Evolutionary conservation across 2,888 invertebrate genomes (phyloP), one percentile per base, ranked within the genome.

Genomic region (Chrysolina americana): DNA sequence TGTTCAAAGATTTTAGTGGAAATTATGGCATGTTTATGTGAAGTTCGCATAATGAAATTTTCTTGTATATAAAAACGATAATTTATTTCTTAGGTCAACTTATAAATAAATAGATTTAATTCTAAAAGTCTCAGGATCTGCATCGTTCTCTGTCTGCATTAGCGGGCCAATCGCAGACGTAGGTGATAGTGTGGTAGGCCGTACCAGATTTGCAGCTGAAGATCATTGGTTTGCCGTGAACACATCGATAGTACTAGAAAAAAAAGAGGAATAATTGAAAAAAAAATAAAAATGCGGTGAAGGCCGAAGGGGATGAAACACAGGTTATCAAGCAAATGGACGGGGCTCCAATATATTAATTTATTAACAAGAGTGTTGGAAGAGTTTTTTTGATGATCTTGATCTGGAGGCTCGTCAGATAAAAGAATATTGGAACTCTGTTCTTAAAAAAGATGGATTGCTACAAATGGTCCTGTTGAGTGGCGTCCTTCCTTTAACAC

Each of bases 221-320:
- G 80, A 92, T 92, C 65, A 93, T 88, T 4, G 93, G 92, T 83
- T 93, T 92, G 6, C 94, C 95, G 85, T 95, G 93, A 23, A 94
- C 94, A 85, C 97, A 97, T 76, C 95, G 93, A 89, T 94, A 96
- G 84, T 96, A 97, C 95, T 96, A 36, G 8, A 88, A 63, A 89
- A 89, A 75, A 79, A 78, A 78, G 80, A 79, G 44, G 28, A 66
- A 59, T 65, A 56, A 62, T 36, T 68, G 8, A 15, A 21, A 44
- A 56, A 23, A 3, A 66, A 47, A 48, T 41, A 44, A 2, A n/a
- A 63, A 2, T 6, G 11, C 8, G 2, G 47, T 15, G 15, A 5
- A 47, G 47, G 8, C 28, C 2, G 15, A 47, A 47, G n/a, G 10
- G 15, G 47, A 36, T 36, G 36, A 8, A 36, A 36, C 36, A 6